Evolutionary conservation across 2,888 invertebrate genomes (phyloP).

Genomic region (Pristionchus arcanus): DNA sequence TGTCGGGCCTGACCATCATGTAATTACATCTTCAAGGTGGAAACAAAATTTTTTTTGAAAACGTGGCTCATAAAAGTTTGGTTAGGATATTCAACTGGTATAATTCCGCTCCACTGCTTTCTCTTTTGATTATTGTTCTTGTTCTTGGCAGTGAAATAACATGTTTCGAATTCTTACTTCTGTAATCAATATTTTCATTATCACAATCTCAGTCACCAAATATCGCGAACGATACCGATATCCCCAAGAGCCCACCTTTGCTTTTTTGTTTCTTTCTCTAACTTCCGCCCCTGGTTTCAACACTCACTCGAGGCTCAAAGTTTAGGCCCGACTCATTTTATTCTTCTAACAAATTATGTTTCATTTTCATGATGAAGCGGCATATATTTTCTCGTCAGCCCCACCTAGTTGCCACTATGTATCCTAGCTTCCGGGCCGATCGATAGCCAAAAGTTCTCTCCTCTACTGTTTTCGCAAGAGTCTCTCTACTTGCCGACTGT

Average conservation of each 20-base stretch:
- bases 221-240: not conserved
- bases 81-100: too few species aligned
- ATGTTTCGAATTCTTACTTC: not conserved
- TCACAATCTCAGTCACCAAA: not conserved
- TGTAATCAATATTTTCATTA: not conserved
- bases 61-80: too few species aligned
- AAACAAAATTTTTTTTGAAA: too few species aligned
- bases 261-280: conserved; percentile 32
- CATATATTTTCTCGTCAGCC: too few species aligned
- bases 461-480: conserved; percentile 37
- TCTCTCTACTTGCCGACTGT: not conserved
- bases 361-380: not conserved
- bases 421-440: conserved; percentile 17
- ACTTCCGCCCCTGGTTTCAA: not conserved
- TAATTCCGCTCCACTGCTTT: too few species aligned
- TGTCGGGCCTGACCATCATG: too few species aligned
- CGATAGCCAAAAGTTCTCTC: conserved; percentile 35
- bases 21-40: too few species aligned
- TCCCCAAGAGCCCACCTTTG: not conserved
- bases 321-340: not conserved
- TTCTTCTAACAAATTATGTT: not conserved
- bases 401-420: not conserved
- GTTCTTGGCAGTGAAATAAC: too few species aligned
- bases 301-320: not conserved
- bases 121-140: too few species aligned